phyloP scores from a whole-genome alignment of 1,140 invertebrate genomes.

The Pectinophora gossypiella region DNA sequence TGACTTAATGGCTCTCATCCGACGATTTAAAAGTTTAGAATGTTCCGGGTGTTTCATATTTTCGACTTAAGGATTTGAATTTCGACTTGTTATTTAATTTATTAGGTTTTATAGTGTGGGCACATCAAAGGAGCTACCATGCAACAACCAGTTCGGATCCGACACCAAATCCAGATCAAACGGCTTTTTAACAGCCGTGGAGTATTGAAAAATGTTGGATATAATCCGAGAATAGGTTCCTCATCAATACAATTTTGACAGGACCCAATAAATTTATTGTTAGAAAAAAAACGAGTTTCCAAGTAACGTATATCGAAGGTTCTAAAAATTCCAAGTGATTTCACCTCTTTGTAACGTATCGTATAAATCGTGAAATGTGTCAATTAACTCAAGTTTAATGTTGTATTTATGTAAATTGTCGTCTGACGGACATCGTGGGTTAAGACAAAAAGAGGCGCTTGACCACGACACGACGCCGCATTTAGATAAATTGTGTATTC shows the following conservation, averaged over 20 bases:
- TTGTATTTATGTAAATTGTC: conserved; percentile 58
- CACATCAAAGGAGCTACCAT: background rate
- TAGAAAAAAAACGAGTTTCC: conserved; percentile 32
- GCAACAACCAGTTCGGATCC: background rate
- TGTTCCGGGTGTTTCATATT: background rate
- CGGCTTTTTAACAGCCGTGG: background rate
- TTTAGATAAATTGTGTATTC: conserved; percentile 37
- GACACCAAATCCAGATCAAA: background rate
- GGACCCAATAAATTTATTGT: conserved; percentile 26
- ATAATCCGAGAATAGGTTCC: background rate
- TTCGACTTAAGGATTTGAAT: conserved; percentile 4
- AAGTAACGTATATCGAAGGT: conserved; percentile 28
- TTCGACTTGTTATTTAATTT: conserved; percentile 10
- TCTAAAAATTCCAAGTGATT: conserved; percentile 48
- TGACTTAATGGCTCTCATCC: too few species aligned
- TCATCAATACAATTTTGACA: conserved; percentile 17
- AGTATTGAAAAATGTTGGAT: conserved; percentile 1
- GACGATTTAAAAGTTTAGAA: background rate
- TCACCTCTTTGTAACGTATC: conserved; percentile 31
- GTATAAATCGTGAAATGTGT: conserved; percentile 60
- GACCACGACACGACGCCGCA: conserved; percentile 21
- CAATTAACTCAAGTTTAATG: conserved; percentile 61
- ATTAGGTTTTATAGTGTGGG: conserved; percentile 6
- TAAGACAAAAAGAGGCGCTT: conserved; percentile 22
- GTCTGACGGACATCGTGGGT: conserved; percentile 38